phyloP scores from a whole-genome alignment of 2,888 invertebrate species.

The Xestoiulus laeticollis region DNA sequence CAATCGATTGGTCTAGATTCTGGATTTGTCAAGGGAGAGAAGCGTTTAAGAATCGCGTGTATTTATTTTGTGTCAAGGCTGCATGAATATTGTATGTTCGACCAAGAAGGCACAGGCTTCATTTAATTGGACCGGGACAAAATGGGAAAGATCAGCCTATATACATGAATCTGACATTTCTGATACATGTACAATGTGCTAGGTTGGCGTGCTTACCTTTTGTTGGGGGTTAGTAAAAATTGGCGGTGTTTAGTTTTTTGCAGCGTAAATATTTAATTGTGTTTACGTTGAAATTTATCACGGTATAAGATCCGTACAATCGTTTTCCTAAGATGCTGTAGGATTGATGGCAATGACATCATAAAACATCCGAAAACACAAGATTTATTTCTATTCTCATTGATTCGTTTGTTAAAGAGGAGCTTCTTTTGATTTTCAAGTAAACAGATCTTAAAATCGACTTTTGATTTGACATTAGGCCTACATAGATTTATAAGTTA shows the following conservation, averaged over 20 bases:
- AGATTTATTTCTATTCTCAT: background rate
- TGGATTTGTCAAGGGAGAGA: background rate
- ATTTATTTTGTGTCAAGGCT: background rate
- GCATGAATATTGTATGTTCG: background rate
- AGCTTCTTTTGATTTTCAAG: too few relatives aligned
- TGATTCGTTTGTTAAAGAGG: background rate
- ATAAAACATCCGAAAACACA: background rate
- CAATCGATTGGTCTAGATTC: slow-evolving; percentile 4
- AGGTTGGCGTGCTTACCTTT: background rate
- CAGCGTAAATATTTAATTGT: background rate
- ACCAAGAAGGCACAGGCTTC: background rate
- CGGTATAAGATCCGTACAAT: too few relatives aligned
- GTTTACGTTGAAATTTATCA: too few relatives aligned
- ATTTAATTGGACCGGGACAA: background rate
- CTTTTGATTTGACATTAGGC: too few relatives aligned
- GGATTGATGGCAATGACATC: background rate
- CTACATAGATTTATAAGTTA: too few relatives aligned
- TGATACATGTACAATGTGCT: background rate
- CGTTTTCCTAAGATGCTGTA: background rate
- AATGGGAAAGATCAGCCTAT: background rate
- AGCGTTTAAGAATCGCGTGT: background rate
- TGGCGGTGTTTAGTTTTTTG: background rate
- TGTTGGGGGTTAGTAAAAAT: background rate
- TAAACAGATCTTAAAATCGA: too few relatives aligned
- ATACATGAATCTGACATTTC: background rate